Evolutionary conservation across 2,113 vertebrate genomes (phyloP), one percentile per base, ranked within the genome.

Genomic region (Cottus gobio): DNA sequence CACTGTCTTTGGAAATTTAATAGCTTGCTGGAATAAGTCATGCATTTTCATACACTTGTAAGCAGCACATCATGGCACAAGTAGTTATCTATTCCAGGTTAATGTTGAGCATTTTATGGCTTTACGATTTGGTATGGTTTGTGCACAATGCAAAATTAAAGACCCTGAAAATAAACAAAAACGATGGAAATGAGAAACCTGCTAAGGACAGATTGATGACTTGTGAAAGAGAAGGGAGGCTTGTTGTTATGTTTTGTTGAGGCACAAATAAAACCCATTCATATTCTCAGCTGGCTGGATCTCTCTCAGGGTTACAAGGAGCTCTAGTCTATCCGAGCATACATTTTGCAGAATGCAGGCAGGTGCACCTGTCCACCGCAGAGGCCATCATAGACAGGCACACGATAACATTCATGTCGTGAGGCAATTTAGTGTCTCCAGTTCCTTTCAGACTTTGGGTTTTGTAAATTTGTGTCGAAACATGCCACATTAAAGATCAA

Each of bases 1-100:
- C 54, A 46, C 80, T 86, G 79, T 92, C 86, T 84, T 71, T 85
- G 64, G 72, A 83, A 91, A 82, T 83, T 79, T 89, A 79, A 92
- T 89, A 82, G 77, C 71, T 77, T 22, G 77, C 82, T 75, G 75
- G 60, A 90, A 71, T 63, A 79, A 80, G 61, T 77, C 58, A 67
- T 65, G 31, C 80, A 82, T 84, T 80, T 85, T 90, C 79, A 83
- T 77, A 60, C 74, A 86, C 78, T 83, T 82, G 61, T 83, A 77
- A 86, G 75, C 79, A 74, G 37, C 52, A 86, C 79, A 88, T 84
- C 30, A 85, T 56, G 31, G 52, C 64, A 48, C 66, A 77, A 71
- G 44, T 62, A 85, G 37, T 75, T 74, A 74, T 80, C 83, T 64
- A 82, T 83, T 78, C 34, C 44, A 28, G 50, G 63, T 28, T 65